Evolutionary conservation across 1,140 invertebrate species (phyloP), one percentile per base, ranked within the genome.

Genomic region (Drosophila ironensis): DNA sequence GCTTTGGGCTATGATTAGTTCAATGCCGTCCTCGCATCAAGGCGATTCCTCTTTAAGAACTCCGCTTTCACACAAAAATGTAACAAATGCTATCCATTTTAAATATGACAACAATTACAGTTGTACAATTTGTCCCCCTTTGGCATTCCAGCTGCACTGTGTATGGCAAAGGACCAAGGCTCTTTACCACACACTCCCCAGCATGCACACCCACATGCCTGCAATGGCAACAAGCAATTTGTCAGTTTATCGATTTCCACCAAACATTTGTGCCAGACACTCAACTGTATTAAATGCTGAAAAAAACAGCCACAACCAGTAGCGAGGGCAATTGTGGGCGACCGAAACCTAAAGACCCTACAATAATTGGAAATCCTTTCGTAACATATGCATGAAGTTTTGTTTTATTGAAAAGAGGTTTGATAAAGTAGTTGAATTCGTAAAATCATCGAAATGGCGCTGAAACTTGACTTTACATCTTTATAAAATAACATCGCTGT

Each of bases 201-300:
- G 30, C 66, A 22, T 47, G 45, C 40, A 41, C 11, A 28, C 40
- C 25, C 53, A 50, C 50, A 72, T 30, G 47, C 25, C 40, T 38
- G 44, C 51, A 73, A 20, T 38, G 72, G 63, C 80, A 84, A 86
- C 80, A 86, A 86, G 80, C 80, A 86, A 86, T 86, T 86, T 86
- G 80, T 86, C 80, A 86, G 81, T 86, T 86, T 86, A 86, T 86
- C 80, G 80, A 86, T 86, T 86, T 86, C 80, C 87, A 86, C 80
- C 80, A 86, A 86, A 86, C 81, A 86, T 86, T 86, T 86, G 75
- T 87, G 80, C 80, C 80, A 86, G 80, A 86, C 80, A 84, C 80
- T 86, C 80, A 84, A 86, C 80, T 86, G 80, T 86, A 86, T 86
- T 86, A 86, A 86, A 86, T 86, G 80, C 81, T 86, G 86, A 84